Evolutionary conservation across 2,888 invertebrate species (phyloP), one percentile per base, ranked within the genome.

Genomic region (Prionchulus punctatus): DNA sequence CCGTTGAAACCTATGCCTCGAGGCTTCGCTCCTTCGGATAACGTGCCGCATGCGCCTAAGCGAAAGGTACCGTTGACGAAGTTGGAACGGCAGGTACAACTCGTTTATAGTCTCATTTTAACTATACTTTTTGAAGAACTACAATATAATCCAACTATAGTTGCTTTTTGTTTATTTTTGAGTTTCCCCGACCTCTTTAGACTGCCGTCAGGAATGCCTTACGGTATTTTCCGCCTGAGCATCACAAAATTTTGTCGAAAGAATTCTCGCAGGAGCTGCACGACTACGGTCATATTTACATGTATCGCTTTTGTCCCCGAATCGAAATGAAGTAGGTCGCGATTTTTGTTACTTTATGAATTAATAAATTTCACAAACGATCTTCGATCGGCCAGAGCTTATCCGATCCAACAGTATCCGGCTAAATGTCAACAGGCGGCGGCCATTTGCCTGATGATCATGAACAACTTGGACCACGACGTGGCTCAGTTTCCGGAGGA

Each of bases 401-500:
- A 77, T 62, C 77, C 78, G 1, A 70, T 79, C 18, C 66, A 71
- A 4, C 67, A 73, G 4, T 77, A 76, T 62, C 77, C 78, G 2
- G 72, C 72, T 3, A 67, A 69, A 57, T 70, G 69, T 45, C 58
- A 63, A 15, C 72, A 76, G 57, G 77, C 76, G 0, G 78, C 77
- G 1, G 77, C 78, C 36, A 76, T 80, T 30, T 79, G 79, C 73
- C 75, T 78, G 54, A 80, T 81, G 80, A 78, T 81, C 59, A 75
- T 79, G 72, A 80, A 80, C 66, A 81, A 81, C 66, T 70, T 80
- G 62, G 80, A 81, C 65, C 77, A 76, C 1, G 65, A 67, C 26
- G 79, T 80, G n/a, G 79, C 79, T 1, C 79, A 79, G 67, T 80
- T 78, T 66, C 80, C 80, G 1, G 75, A 80, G 54, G 80, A 80